phyloP scores from a whole-genome alignment of 2,797 vertebrate genomes.

The Pseudopleuronectes americanus region DNA sequence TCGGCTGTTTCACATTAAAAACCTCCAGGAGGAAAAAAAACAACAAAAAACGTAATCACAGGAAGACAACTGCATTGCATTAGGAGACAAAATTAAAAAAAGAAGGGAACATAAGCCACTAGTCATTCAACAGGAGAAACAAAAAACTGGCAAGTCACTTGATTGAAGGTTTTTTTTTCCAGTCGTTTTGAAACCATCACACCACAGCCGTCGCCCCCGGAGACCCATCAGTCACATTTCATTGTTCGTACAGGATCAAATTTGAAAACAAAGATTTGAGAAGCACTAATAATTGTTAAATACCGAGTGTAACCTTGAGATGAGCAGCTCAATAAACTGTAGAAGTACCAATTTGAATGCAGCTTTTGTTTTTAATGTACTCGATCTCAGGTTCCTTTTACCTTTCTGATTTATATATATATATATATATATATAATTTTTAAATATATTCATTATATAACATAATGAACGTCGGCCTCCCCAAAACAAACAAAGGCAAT shows the following conservation, averaged over 20 bases:
- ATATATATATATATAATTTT: slow-evolving; percentile 18
- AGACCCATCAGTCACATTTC: slow-evolving; percentile 14
- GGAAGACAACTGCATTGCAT: slow-evolving; percentile 71
- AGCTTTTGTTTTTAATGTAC: slow-evolving; percentile 6
- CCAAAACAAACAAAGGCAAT: slow-evolving; percentile 55
- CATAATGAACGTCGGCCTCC: slow-evolving; percentile 45
- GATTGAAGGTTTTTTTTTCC: slow-evolving; percentile 47
- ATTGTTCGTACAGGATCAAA: slow-evolving; percentile 23
- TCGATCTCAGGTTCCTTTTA: slow-evolving; percentile 8
- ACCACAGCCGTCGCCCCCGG: background rate
- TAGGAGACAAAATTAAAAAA: slow-evolving; percentile 46
- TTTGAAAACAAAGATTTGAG: slow-evolving; percentile 20
- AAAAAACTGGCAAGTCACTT: slow-evolving; percentile 25
- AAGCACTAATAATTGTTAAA: slow-evolving; percentile 13
- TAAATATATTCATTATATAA: slow-evolving; percentile 25
- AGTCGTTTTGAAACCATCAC: slow-evolving; percentile 32
- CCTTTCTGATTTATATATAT: slow-evolving; percentile 1
- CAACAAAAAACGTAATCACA: slow-evolving; percentile 32
- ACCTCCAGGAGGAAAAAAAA: slow-evolving; percentile 58
- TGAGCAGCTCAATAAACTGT: background rate
- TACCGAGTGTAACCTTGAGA: slow-evolving; percentile 32
- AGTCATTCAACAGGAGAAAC: slow-evolving; percentile 25
- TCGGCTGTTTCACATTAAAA: slow-evolving; percentile 80
- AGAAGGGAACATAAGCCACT: slow-evolving; percentile 36
- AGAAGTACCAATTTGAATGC: slow-evolving; percentile 28